phyloP scores from a whole-genome alignment of 2,888 invertebrate genomes.

The Agrotis puta region DNA sequence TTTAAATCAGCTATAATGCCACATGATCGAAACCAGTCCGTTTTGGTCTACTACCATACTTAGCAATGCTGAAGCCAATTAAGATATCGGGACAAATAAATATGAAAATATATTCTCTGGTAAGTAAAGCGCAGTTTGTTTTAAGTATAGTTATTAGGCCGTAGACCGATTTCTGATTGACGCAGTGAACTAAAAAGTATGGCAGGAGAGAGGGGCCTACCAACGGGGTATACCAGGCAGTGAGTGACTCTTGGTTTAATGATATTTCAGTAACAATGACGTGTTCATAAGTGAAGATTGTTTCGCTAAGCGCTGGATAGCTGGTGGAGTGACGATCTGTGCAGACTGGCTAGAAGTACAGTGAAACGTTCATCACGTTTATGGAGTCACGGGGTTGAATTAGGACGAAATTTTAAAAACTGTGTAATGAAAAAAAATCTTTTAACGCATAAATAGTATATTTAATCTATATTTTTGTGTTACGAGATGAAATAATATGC shows the following conservation, averaged over 20 bases:
- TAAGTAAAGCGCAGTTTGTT: conserved; percentile 36
- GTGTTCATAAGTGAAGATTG: neutral
- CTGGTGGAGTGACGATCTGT: neutral
- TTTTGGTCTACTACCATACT: conserved; percentile 16
- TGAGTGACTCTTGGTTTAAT: neutral
- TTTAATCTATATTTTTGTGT: too few species aligned
- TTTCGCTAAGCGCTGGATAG: neutral
- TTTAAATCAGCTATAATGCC: conserved; percentile 36
- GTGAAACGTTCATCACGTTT: too few species aligned
- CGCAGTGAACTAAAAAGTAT: too few species aligned
- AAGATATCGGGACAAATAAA: conserved; percentile 30
- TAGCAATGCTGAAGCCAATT: conserved; percentile 21
- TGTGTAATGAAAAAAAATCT: too few species aligned
- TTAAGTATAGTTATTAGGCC: neutral
- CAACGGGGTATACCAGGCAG: neutral
- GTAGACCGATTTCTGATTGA: neutral
- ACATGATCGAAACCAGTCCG: conserved; percentile 24
- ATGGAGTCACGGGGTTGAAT: too few species aligned
- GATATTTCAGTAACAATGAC: neutral
- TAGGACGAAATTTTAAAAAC: too few species aligned
- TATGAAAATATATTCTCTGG: conserved; percentile 51
- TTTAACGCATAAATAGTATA: too few species aligned
- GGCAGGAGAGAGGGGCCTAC: neutral
- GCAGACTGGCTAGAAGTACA: too few species aligned
- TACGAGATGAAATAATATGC: too few species aligned